These are phyloP conservation scores for Gracilinanus agilis DNA, from an alignment of 2,113 vertebrate species.

Conservation along the genomic window DNA sequence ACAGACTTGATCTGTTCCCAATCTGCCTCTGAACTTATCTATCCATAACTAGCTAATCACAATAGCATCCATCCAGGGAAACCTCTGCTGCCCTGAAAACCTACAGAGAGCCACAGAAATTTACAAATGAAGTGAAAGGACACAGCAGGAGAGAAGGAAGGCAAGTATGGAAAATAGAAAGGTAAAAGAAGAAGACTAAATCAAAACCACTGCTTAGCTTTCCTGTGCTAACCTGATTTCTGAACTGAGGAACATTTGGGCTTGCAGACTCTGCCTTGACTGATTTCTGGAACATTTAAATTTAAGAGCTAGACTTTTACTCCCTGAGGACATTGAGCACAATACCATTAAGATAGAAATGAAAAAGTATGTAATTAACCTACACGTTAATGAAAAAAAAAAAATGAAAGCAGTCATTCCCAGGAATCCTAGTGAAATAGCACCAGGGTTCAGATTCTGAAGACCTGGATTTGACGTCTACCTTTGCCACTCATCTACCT, in stretches of 20 bases:
- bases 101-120: neutral
- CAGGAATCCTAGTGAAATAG: neutral
- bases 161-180: neutral
- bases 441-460: neutral
- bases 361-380: neutral
- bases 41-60: neutral
- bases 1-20: neutral
- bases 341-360: neutral
- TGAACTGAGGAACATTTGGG: neutral
- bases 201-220: conserved; percentile 3
- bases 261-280: neutral
- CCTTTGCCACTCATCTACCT: neutral
- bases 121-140: neutral
- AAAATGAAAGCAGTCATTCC: neutral
- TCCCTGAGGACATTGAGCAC: conserved; percentile 15
- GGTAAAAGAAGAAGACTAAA: neutral
- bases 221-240: neutral
- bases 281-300: conserved; percentile 3
- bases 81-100: neutral
- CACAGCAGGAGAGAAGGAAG: neutral
- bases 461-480: neutral
- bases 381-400: too few relatives aligned
- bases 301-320: neutral
- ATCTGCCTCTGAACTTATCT: neutral
- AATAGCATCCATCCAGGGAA: neutral